These are phyloP conservation scores for Molossus molossus DNA, from an alignment of 2,797 vertebrate species.

Conservation along the genomic window DNA sequence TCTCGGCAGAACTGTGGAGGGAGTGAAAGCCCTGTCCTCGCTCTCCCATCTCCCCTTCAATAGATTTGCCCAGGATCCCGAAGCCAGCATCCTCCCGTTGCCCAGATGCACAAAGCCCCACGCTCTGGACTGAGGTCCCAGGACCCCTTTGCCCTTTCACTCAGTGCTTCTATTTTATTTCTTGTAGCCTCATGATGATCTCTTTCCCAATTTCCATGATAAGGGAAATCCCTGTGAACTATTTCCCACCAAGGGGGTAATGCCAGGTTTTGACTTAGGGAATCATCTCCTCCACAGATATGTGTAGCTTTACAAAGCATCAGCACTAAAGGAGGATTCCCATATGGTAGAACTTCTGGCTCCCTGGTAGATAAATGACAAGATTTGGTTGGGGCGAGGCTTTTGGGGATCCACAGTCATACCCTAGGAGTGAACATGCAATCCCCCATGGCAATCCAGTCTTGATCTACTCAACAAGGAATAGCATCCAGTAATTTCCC, in stretches of 20 bases:
- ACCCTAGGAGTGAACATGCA: not conserved
- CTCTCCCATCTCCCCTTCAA: not conserved
- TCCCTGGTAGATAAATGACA: not conserved
- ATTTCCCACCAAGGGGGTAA: not conserved
- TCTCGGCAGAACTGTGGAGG: not conserved
- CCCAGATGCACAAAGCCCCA: not conserved
- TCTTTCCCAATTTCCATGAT: not conserved
- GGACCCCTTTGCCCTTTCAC: not conserved
- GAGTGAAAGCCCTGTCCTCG: not conserved
- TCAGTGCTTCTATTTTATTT: not conserved
- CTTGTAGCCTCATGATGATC: not conserved
- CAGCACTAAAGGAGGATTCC: not conserved
- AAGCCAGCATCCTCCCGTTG: not conserved
- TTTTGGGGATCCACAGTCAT: not conserved
- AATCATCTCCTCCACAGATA: not conserved
- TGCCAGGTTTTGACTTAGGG: constrained; percentile 8
- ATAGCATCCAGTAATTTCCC: not conserved
- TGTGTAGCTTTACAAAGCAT: not conserved
- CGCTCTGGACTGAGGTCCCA: rapidly evolving
- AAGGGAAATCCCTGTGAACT: not conserved
- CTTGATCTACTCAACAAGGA: not conserved
- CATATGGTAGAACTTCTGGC: not conserved
- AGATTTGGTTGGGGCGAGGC: not conserved
- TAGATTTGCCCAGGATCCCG: not conserved
- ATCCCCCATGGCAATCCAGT: not conserved